Evolutionary conservation across 2,797 vertebrate species (phyloP).

Genomic region (Onychomys arenicola): DNA sequence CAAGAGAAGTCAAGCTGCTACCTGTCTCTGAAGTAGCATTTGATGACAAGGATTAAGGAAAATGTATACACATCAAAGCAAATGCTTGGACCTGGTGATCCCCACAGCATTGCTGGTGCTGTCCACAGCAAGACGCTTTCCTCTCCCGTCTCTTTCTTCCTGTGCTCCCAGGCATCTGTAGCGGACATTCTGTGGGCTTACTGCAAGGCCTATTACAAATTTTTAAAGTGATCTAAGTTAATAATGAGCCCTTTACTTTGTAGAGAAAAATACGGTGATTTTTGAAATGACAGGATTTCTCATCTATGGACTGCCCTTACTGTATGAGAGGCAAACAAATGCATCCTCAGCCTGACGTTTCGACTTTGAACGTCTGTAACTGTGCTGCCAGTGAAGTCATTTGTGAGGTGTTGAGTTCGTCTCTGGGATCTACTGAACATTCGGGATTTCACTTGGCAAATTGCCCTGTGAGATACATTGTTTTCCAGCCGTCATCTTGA

Average conservation of each 20-base stretch:
- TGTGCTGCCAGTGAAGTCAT: conserved; percentile 44
- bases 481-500: neutral
- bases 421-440: neutral
- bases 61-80: conserved; percentile 63
- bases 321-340: neutral
- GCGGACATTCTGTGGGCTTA: neutral
- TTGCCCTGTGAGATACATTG: neutral
- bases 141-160: conserved; percentile 36
- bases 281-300: conserved; percentile 33
- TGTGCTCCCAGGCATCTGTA: neutral
- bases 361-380: neutral
- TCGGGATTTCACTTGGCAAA: neutral
- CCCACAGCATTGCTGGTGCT: neutral
- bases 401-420: neutral
- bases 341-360: neutral
- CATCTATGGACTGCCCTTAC: neutral
- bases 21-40: conserved; percentile 78
- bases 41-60: conserved; percentile 76
- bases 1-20: conserved; percentile 71
- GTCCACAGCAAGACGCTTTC: neutral
- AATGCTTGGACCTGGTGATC: conserved; percentile 74
- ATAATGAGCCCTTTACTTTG: conserved; percentile 39
- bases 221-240: conserved; percentile 57
- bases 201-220: conserved; percentile 16
- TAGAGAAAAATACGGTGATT: conserved; percentile 3